phyloP scores from a whole-genome alignment of 2,113 vertebrate species.

The Malaclemys terrapin region DNA sequence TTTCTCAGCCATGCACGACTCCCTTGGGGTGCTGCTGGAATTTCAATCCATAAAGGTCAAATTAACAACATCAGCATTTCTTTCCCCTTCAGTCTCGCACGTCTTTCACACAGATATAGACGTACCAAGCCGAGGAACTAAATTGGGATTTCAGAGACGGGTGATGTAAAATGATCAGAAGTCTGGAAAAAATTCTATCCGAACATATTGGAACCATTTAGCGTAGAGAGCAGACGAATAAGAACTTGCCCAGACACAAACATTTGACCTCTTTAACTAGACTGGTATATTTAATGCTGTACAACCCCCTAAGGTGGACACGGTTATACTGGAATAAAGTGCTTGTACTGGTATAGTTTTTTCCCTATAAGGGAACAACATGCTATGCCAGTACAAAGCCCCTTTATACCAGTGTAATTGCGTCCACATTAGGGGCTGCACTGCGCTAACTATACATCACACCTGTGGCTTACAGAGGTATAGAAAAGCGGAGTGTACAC shows the following conservation, averaged over 20 bases:
- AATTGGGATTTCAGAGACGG: slow-evolving; percentile 10
- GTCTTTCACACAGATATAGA: not conserved
- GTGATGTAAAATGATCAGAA: not conserved
- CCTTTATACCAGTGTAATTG: no score
- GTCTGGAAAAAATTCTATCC: not conserved
- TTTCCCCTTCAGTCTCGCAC: not conserved
- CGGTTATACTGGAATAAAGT: not conserved
- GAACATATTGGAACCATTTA: not conserved
- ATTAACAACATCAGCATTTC: not conserved
- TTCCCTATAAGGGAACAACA: not conserved
- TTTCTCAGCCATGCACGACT: not conserved
- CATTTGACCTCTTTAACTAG: not conserved
- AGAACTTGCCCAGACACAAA: not conserved
- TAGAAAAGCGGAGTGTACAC: not conserved
- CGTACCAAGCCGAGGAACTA: not conserved
- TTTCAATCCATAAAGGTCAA: slow-evolving; percentile 57
- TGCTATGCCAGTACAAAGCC: no score
- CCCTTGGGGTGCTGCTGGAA: slow-evolving; percentile 5
- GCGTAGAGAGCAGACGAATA: not conserved
- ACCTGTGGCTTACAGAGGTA: not conserved
- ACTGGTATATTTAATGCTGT: not conserved
- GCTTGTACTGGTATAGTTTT: not conserved
- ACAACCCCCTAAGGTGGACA: not conserved
- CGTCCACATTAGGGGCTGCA: no score
- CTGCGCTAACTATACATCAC: not conserved